Percentiles rank a stretch among this genome's conserved stretches.
Conservation (phyloP, 2,888 invertebrate species). For the Mesorhabditis belari region DNA sequence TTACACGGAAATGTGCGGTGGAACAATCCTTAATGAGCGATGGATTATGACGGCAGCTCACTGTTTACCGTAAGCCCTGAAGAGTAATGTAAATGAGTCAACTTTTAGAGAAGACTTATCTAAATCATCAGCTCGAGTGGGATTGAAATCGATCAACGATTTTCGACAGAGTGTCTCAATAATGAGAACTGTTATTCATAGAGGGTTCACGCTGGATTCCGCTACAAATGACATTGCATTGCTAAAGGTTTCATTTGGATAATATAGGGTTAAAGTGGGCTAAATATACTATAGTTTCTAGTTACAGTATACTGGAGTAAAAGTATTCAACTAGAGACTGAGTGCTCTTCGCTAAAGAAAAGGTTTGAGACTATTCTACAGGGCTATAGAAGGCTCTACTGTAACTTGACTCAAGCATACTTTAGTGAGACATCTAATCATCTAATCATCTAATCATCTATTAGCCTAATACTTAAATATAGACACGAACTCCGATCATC, state of each 20-base stretch:
- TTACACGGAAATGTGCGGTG: constrained; percentile 25
- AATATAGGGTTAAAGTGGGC: background rate
- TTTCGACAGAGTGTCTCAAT: background rate
- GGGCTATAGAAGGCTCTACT: no score
- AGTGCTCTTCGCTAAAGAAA: no score
- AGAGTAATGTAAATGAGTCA: background rate
- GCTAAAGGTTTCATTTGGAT: background rate
- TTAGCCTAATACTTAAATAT: background rate
- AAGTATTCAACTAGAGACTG: no score
- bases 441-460: no score
- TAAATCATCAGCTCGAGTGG: background rate
- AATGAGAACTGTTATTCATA: background rate
- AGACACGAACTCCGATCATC: background rate
- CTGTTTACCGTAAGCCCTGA: constrained; percentile 11
- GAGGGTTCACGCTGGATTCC: background rate
- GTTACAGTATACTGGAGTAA: no score
- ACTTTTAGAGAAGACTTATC: background rate
- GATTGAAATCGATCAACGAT: background rate
- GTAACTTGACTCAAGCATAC: no score
- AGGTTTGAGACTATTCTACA: no score
- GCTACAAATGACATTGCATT: background rate
- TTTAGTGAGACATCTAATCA: no score
- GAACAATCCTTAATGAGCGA: constrained; percentile 20
- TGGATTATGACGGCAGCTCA: constrained; percentile 30
- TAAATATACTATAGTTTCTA: no score